These are phyloP conservation scores for Silurus meridionalis DNA, from an alignment of 2,113 vertebrate species.

Conservation along the genomic window DNA sequence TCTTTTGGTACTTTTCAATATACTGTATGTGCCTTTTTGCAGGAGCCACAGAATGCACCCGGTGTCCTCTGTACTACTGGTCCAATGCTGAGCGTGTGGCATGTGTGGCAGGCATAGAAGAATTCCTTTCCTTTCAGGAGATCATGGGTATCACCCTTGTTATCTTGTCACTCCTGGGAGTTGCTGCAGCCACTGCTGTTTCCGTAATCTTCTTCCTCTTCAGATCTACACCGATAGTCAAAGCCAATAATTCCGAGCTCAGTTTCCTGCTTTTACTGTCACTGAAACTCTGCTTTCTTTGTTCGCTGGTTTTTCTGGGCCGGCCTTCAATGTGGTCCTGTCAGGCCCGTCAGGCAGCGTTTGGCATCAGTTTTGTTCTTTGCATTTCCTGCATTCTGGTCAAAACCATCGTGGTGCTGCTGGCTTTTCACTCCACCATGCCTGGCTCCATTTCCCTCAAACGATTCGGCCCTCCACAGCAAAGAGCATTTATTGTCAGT, in stretches of 20 bases:
- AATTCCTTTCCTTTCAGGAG: slow-evolving; percentile 71
- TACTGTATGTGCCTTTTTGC: slow-evolving; percentile 8
- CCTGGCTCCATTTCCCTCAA: slow-evolving; percentile 58
- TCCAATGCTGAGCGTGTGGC: slow-evolving; percentile 65
- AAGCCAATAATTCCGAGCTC: slow-evolving; percentile 75
- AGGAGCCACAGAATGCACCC: slow-evolving; percentile 71
- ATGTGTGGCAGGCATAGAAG: slow-evolving; percentile 67
- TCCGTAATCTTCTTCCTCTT: slow-evolving; percentile 65
- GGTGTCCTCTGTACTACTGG: slow-evolving; percentile 70
- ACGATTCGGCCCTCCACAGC: slow-evolving; percentile 68
- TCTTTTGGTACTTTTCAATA: background rate
- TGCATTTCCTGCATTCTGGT: slow-evolving; percentile 76
- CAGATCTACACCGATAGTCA: slow-evolving; percentile 70
- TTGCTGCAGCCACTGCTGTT: slow-evolving; percentile 59
- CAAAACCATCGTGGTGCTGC: slow-evolving; percentile 73
- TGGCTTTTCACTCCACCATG: slow-evolving; percentile 64
- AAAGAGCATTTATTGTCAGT: slow-evolving; percentile 65
- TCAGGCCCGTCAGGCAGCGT: slow-evolving; percentile 66
- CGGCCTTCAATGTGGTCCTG: slow-evolving; percentile 69
- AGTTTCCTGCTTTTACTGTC: slow-evolving; percentile 74
- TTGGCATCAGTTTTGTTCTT: slow-evolving; percentile 74
- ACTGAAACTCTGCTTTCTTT: slow-evolving; percentile 74
- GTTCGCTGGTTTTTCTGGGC: slow-evolving; percentile 70
- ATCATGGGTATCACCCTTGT: slow-evolving; percentile 72
- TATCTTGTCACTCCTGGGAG: slow-evolving; percentile 63